Evolutionary conservation across 2,888 invertebrate species (phyloP), one percentile per base, ranked within the genome.

Genomic region (Syritta pipiens): DNA sequence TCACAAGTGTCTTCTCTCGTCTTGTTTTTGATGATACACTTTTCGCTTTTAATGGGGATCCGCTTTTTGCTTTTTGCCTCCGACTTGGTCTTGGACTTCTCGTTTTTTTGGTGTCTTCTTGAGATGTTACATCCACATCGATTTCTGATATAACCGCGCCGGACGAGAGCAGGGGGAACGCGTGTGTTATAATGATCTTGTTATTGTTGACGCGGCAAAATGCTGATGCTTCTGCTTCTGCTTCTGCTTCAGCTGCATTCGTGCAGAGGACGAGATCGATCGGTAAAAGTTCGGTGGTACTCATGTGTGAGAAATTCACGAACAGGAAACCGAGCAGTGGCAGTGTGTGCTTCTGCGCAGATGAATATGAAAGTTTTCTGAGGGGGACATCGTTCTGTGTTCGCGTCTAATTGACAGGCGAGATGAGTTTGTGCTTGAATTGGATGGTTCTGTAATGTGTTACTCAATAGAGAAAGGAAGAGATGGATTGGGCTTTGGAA

Each of bases 291-390:
- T 12, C 19, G 24, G 26, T 12, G 53, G 46, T 17, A 68, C 60
- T 74, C 74, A 79, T 74, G 79, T 74, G 79, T 79, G 62, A 74
- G 79, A 79, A 74, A 57, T 74, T 74, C 67, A 79, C 57, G 79
- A 79, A 74, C 67, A 79, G 79, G 79, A 79, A 79, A 51, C 62
- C 3, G 37, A 26, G 55, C 24, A 49, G 30, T 68, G 30, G 35
- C 20, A 5, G 7, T 7, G 30, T 30, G 30, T n/a, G 9, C 30
- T 30, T 30, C 10, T 6, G 24, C 37, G n/a, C 46, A 28, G 69
- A 57, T 69, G 62, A 44, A 71, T 71, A 77, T 77, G 77, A 77
- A 77, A 77, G 77, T 77, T 49, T 62, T 63, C 12, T 48, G 28
- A 19, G 9, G 5, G 22, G 14, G 19, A 28, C 46, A 26, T 46